Evolutionary conservation across 2,113 vertebrate genomes (phyloP), one percentile per base, ranked within the genome.

Genomic region (Coptodon rendalli): DNA sequence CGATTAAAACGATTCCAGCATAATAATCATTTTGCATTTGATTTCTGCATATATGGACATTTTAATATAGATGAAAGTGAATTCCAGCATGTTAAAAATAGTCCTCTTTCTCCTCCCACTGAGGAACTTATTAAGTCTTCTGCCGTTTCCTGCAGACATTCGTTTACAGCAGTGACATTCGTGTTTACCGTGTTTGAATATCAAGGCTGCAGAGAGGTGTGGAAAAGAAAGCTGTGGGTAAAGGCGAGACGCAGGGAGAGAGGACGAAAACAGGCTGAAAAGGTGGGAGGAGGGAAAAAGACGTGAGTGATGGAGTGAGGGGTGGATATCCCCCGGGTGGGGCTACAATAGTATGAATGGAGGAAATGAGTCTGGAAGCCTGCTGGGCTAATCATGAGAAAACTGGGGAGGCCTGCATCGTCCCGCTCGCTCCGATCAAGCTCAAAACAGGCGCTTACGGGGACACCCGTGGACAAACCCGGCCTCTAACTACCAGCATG

Each of bases 321-420:
- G 14, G 14, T 83, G 29, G 52, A 84, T 82, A 79, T 43, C 84
- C 86, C 45, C 38, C 6, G 29, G 76, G 86, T 90, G 68, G 82
- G 8, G 66, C 63, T n/a, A 89, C 56, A 88, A 87, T 48, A 78
- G 84, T 43, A 53, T 85, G 57, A 89, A 73, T 88, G 84, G 79
- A 88, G 84, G 84, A 91, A 88, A 90, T 92, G 66, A 90, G 88
- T 78, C 34, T 57, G 16, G 56, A 9, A 80, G 50, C 84, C 53
- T 84, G 85, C 85, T 86, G 79, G 10, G 87, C 22, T 88, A 85
- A 91, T 92, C 88, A 88, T 88, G 88, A 84, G 53, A 66, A 83
- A 43, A 17, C 84, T 63, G 82, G 43, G 54, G 88, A 86, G 81
- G 83, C 81, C 66, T 86, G 83, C 3, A 2, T 48, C n/a, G 73